Evolutionary conservation across 2,797 vertebrate species (phyloP), one percentile per base, ranked within the genome.

Genomic region (Decapterus maruadsi): DNA sequence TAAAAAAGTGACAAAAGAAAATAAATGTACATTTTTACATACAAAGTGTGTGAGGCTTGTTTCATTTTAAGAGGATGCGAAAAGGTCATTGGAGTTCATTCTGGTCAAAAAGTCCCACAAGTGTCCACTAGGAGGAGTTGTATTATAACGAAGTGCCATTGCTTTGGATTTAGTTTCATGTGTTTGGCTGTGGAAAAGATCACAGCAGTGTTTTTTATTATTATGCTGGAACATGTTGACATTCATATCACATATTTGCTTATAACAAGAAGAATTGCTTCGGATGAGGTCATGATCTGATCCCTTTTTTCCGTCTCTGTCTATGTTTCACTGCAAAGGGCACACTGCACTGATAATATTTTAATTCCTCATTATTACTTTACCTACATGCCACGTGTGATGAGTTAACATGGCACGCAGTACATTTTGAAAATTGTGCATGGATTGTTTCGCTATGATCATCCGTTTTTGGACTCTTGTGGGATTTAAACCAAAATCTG

Each of bases 21-120:
- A 89, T 89, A 92, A 93, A 93, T 86, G 81, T 80, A 86, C 59
- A 71, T 90, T 91, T 93, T 85, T 43, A 77, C 59, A 87, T 79
- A 82, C 12, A 63, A 62, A 2, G 22, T 14, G 40, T 75, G 76
- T 72, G 38, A 20, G 4, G 9, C 26, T 51, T 86, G 38, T 59
- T 73, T 87, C 1, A 72, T 83, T 79, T 75, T 10, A 60, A 26
- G 9, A 22, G 3, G 16, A 26, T 45, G 42, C 43, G 4, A 34
- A 20, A 57, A 26, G 51, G 53, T 73, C 11, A 50, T 61, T 20
- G 40, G 8, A 48, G 29, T 67, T 75, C 36, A 68, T 56, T 69
- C 56, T 43, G 42, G 29, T 45, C 22, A 40, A 22, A 22, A 62
- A 79, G 31, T 85, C 13, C 51, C 38, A 22, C 4, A 76, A 11